Percentiles rank a stretch among this genome's conserved stretches.
These are phyloP conservation scores for Plectropomus leopardus DNA, from an alignment of 2,113 vertebrate genomes.

Conservation along the genomic window DNA sequence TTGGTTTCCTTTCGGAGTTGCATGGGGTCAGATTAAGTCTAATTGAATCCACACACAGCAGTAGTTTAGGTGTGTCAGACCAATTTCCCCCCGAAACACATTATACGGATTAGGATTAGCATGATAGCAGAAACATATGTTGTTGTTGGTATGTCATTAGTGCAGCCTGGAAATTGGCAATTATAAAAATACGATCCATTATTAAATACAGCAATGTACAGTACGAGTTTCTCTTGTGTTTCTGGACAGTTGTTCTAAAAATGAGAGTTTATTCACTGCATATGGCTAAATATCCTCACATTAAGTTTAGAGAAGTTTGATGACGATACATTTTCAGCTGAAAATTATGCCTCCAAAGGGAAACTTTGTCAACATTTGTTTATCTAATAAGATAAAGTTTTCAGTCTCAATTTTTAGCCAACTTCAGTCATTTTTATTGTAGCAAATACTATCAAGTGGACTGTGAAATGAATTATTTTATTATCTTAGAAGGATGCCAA, in stretches of 20 bases:
- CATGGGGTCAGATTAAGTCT: slow-evolving; percentile 83
- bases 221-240: background rate
- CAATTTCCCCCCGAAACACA: slow-evolving; percentile 62
- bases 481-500: no score
- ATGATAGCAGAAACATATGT: slow-evolving; percentile 49
- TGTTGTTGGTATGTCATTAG: slow-evolving; percentile 26
- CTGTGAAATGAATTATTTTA: no score
- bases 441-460: no score
- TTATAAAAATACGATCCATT: background rate
- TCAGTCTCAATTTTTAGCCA: no score
- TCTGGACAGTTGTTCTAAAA: background rate
- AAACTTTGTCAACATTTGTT: no score
- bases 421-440: no score
- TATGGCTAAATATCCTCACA: no score
- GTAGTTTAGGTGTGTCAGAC: slow-evolving; percentile 74
- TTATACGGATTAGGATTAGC: slow-evolving; percentile 71
- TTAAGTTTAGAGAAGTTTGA: no score
- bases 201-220: background rate
- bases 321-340: no score
- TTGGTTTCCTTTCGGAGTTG: slow-evolving; percentile 76
- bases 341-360: no score
- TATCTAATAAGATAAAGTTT: no score
- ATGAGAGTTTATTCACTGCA: background rate
- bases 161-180: slow-evolving; percentile 1
- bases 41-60: slow-evolving; percentile 82